Base-by-base conservation (phyloP, 2,888 invertebrate genomes). In the Phaonia tiefii region DNA sequence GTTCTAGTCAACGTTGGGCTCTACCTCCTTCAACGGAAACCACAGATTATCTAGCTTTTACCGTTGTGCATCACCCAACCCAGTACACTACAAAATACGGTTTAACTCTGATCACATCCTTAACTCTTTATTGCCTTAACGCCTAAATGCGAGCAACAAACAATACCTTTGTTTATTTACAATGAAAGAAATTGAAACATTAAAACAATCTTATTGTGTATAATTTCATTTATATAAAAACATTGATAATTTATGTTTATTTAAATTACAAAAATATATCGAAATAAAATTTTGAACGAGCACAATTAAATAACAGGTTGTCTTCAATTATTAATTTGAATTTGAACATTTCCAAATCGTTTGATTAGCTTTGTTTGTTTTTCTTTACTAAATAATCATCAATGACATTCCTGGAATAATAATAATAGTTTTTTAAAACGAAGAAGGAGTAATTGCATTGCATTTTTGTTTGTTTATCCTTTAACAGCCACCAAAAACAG, bases 261-360 rank as follows among this genome's bases (percentile, higher is more conserved):
- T 81, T 81, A 81, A 81, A 81, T 81, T 81, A 81, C 81, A 81
- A 81, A 81, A 81, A 81, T 81, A 81, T 81, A 81, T 75, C 72
- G 72, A 81, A 81, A 78, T 56, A 78, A 81, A 31, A 81, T 75
- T 75, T 81, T 65, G 54, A 81, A 78, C 81, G 78, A 81, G 72
- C 81, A 81, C 78, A 78, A 81, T 75, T 58, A 72, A 72, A 77
- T 75, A 81, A 75, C 78, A 78, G 71, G 56, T 66, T 80, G 54
- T 78, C 75, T 60, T 69, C 26, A 75, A 78, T 66, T 60, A 60
- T 49, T n/a, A n/a, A 46, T 69, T 65, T 69, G 69, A 69, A 65
- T 69, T 65, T 69, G 69, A 69, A 65, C 49, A 74, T 71, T 72
- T 75, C 39, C 54, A 51, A 26, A 37, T 26, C 22, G 58, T 51